Evolutionary conservation across 2,113 vertebrate genomes (phyloP), one percentile per base, ranked within the genome.

Genomic region (Petrocephalus zakoni): DNA sequence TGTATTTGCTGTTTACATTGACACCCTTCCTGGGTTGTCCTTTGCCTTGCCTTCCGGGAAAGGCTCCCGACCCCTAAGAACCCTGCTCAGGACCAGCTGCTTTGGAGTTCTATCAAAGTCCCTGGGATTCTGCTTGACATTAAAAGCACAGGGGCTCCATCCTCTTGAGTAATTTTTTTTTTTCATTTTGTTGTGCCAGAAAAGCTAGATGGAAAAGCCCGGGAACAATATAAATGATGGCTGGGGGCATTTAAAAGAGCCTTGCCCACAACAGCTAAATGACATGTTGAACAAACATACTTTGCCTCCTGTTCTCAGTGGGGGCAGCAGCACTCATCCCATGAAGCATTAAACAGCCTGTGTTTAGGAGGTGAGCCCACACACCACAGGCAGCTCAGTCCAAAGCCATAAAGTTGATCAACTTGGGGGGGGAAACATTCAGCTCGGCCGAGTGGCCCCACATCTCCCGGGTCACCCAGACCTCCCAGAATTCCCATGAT

Each of bases 361-460:
- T 22, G 19, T 68, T 15, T 55, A 25, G 56, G 13, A 55, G 37
- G 61, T 37, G 25, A 51, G 47, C 10, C 29, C 72, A 11, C 49
- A 37, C 49, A 51, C 84, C 84, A 6, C 72, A 82, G n/a, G 83
- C 55, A 89, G 81, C 55, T 68, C 11, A 17, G 56, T 34, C 49
- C 88, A 47, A 64, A 85, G 46, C 82, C 84, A 88, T 56, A 88
- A 85, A 37, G 88, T 64, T 46, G 55, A 64, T 49, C 53, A 51
- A 56, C 81, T 49, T 53, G 15, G 46, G 84, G 11, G 29, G 72
- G 55, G 9, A 22, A 58, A 84, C 19, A 85, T 85, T 56, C 68
- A 21, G 21, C 52, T 46, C n/a, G 47, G 78, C 49, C 53, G 22
- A 55, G 29, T 17, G 22, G 34, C n/a, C 56, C 72, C 56, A 47